Evolutionary conservation across 2,113 vertebrate genomes (phyloP), one percentile per base, ranked within the genome.

Genomic region (Takifugu bimaculatus): DNA sequence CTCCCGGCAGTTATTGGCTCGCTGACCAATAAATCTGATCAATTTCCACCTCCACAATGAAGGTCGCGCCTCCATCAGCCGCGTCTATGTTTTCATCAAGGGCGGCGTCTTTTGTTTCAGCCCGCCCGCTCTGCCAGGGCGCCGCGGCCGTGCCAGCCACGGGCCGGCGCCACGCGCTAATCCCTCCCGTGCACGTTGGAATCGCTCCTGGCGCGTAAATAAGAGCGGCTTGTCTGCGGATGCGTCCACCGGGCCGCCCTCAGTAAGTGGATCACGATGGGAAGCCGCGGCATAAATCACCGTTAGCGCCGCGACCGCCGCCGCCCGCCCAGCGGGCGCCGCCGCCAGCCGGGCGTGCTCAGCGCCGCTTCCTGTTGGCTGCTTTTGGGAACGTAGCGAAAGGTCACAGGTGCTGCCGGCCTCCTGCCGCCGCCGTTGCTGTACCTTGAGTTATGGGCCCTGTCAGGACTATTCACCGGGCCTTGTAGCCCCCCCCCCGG

Each of bases 261-360:
- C 20, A 0, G 57, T 65, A 72, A 79, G 68, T n/a, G 50, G 50
- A 61, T 85, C 45, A 61, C 65, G 79, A 67, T 49, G 54, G 50
- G 50, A 63, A 74, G 63, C 60, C 9, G 52, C 12, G 39, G 65
- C 71, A 81, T 82, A 79, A 84, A 82, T 87, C 84, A 77, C 64
- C 70, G 55, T 72, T 67, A 71, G 51, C 62, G 57, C 63, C 56
- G 44, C 27, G 77, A 67, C 66, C 12, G 65, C 59, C 20, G 13
- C 65, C 73, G 13, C 63, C 62, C 1, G 20, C 20, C 60, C 70
- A 4, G 5, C 39, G 13, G 79, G 78, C 67, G 70, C 64, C 4
- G 56, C 77, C 20, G 20, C 20, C 20, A 20, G 20, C 20, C 20
- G 20, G n/a, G 20, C 20, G 20, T 20, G 20, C 20, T 20, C 20